Base-by-base conservation (phyloP, 1,140 invertebrate genomes). In the Tribolium castaneum region DNA sequence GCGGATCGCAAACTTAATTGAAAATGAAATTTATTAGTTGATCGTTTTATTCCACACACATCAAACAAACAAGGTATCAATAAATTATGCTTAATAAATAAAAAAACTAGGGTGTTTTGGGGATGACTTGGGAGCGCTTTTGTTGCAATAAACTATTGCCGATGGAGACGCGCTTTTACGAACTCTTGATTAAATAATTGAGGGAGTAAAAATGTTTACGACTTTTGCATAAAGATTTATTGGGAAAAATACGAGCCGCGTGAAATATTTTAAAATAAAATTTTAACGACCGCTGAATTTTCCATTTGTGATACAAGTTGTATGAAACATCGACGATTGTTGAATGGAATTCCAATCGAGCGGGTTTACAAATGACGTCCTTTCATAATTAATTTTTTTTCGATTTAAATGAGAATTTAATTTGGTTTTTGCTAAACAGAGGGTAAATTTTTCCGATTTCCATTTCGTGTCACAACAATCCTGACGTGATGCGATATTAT, bases 171-270 rank as follows among this genome's bases (percentile, higher is more conserved):
- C 25, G 25, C 25, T 62, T 62, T 62, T 62, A 62, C 30, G 56
- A 62, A 62, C 19, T 62, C 56, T 62, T 62, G 56, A 62, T 62
- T 62, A 62, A 62, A 62, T 62, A 62, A 62, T 62, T 62, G 56
- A n/a, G 56, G 54, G 14, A 30, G 25, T 62, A 62, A 62, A 56
- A 62, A 22, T 25, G 56, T 62, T 62, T 62, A 62, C 56, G 56
- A 62, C 34, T 62, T 62, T 62, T n/a, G 30, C 56, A 62, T 62
- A 19, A 62, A 62, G 56, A 62, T 62, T 62, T 62, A 62, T 62
- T 62, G 30, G 22, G 25, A 62, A 62, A 62, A 62, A 30, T 62
- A 62, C 56, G 56, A 62, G 25, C 25, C 19, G 56, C 56, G 30
- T 10, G 56, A 62, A 62, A 62, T 62, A 62, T 62, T 62, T 62